phyloP scores from a whole-genome alignment of 2,113 vertebrate genomes.

The Chionomys nivalis region DNA sequence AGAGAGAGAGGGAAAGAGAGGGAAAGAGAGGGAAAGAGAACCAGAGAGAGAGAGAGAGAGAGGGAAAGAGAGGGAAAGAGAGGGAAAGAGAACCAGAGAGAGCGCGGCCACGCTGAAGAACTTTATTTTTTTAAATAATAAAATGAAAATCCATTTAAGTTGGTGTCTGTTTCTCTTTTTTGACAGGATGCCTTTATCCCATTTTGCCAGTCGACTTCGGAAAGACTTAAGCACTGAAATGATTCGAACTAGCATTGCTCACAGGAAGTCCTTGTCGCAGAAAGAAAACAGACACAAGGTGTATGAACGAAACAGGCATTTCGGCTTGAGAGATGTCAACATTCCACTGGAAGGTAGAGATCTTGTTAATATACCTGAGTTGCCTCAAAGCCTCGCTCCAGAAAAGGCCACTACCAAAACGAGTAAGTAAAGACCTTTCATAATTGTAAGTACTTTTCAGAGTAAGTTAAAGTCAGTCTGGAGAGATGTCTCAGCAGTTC shows the following conservation, averaged over 20 bases:
- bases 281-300: slow-evolving; percentile 92
- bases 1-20: too few species aligned
- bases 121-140: slow-evolving; percentile 25
- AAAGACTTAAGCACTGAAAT: slow-evolving; percentile 90
- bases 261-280: slow-evolving; percentile 89
- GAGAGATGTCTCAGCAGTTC: not conserved
- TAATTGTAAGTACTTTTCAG: slow-evolving; percentile 42
- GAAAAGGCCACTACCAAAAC: slow-evolving; percentile 71
- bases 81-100: too few species aligned
- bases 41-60: too few species aligned
- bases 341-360: slow-evolving; percentile 77
- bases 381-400: slow-evolving; percentile 4
- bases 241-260: slow-evolving; percentile 90
- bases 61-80: too few species aligned
- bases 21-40: too few species aligned
- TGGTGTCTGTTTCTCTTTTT: slow-evolving; percentile 17
- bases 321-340: slow-evolving; percentile 86
- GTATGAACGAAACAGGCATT: slow-evolving; percentile 88
- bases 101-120: too few species aligned
- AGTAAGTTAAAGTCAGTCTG: not conserved
- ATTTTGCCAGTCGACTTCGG: slow-evolving; percentile 81
- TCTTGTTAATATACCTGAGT: slow-evolving; percentile 73
- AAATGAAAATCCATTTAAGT: slow-evolving; percentile 8
- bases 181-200: slow-evolving; percentile 72
- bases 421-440: slow-evolving; percentile 80